Conservation (phyloP, 1,140 invertebrate species). For the Diuraphis noxia region DNA sequence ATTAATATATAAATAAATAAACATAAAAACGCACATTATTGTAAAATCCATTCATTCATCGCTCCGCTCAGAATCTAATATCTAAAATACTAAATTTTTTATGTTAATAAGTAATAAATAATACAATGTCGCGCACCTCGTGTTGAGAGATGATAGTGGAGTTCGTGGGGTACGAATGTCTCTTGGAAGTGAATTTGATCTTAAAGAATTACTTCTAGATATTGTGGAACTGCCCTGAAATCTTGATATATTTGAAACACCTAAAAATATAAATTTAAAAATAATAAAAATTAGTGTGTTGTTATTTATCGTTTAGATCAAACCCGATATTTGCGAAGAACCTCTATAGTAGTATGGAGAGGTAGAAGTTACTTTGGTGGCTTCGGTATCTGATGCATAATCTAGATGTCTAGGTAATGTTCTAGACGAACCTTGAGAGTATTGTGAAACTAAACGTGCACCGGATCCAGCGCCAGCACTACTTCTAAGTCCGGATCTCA, state of each 20-base stretch:
- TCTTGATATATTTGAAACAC: slow-evolving; percentile 48
- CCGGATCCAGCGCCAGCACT: slow-evolving; percentile 60
- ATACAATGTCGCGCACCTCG: background rate
- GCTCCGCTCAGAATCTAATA: no score
- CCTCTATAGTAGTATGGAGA: slow-evolving; percentile 78
- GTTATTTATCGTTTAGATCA: background rate
- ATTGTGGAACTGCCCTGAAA: slow-evolving; percentile 53
- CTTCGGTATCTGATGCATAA: slow-evolving; percentile 93
- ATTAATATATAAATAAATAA: no score
- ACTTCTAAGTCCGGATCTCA: slow-evolving; percentile 74
- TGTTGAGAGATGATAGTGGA: slow-evolving; percentile 46
- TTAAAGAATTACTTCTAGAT: slow-evolving; percentile 59
- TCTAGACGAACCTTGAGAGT: slow-evolving; percentile 50
- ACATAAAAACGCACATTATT: no score
- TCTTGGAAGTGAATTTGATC: slow-evolving; percentile 64
- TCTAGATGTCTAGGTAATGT: slow-evolving; percentile 70
- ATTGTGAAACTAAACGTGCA: slow-evolving; percentile 45
- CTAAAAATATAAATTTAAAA: background rate
- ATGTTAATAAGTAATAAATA: background rate
- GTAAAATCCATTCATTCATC: no score
- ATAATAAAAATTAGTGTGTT: background rate
- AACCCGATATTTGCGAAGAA: slow-evolving; percentile 57
- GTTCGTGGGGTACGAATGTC: slow-evolving; percentile 56
- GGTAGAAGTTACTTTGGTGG: slow-evolving; percentile 69
- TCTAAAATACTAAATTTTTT: no score